A percentile compares a stretch with the other conserved stretches of the same genome.
These are phyloP conservation scores for Harpalus rubripes DNA, from an alignment of 2,888 invertebrate species.

Conservation along the genomic window DNA sequence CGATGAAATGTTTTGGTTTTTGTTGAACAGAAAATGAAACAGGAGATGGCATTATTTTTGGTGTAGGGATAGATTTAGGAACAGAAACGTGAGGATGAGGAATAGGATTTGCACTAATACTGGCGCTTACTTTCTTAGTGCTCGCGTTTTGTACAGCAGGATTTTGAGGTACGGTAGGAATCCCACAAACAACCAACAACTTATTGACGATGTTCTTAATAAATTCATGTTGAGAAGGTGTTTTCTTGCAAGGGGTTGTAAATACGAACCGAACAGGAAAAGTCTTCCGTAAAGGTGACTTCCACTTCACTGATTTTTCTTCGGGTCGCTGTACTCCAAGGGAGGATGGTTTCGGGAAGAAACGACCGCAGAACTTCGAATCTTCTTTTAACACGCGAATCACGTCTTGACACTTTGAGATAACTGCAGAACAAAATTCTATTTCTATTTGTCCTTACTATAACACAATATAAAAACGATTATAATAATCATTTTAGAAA, in stretches of 20 bases:
- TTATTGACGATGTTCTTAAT: constrained; percentile 68
- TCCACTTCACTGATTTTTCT: constrained; percentile 69
- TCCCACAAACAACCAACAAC: constrained; percentile 67
- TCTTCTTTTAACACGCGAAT: constrained; percentile 73
- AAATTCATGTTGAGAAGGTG: constrained; percentile 67
- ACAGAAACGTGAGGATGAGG: background rate
- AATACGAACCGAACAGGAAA: constrained; percentile 71
- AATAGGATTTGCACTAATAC: constrained; percentile 8
- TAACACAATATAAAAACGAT: constrained; percentile 10
- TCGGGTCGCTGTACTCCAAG: constrained; percentile 68
- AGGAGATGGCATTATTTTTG: constrained; percentile 13
- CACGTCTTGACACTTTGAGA: constrained; percentile 76
- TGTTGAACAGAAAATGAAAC: constrained; percentile 43
- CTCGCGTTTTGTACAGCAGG: background rate
- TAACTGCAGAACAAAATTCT: constrained; percentile 74
- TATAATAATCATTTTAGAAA: constrained; percentile 6
- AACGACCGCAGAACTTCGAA: constrained; percentile 72
- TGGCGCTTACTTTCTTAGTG: background rate
- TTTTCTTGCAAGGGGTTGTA: constrained; percentile 69
- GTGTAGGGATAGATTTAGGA: background rate
- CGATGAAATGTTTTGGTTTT: constrained; percentile 17
- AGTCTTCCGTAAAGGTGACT: constrained; percentile 72
- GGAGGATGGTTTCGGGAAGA: constrained; percentile 70
- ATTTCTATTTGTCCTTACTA: constrained; percentile 30
- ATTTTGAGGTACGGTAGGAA: constrained; percentile 26